Conservation (phyloP, 2,113 vertebrate genomes). For the Rhinolophus ferrumequinum region DNA sequence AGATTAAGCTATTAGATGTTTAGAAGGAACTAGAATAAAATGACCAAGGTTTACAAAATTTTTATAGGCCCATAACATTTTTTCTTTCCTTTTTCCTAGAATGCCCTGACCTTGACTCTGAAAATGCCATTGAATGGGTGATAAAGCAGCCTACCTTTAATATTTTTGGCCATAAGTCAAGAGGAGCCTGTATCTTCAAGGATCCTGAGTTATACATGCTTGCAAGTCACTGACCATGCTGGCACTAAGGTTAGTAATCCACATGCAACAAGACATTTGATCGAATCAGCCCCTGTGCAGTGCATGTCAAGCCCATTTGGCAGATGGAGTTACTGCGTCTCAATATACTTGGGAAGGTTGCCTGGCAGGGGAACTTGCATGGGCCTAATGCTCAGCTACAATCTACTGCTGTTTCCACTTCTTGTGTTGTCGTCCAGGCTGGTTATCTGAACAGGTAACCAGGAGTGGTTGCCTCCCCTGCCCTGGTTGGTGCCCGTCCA, state of each 20-base stretch:
- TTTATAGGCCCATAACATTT: background rate
- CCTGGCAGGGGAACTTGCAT: no score
- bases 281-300: rapidly evolving
- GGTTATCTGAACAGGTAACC: no score
- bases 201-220: background rate
- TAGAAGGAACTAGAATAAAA: background rate
- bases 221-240: rapidly evolving
- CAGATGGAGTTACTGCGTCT: background rate
- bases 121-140: background rate
- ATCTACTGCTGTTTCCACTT: no score
- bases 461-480: background rate
- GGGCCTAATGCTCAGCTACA: background rate
- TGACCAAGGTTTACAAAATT: background rate
- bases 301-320: no score
- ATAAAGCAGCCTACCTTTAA: background rate
- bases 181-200: background rate
- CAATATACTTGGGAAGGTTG: background rate
- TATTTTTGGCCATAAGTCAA: background rate
- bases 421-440: no score
- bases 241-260: background rate
- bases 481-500: rapidly evolving
- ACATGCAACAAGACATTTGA: background rate
- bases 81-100: background rate
- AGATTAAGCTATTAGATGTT: background rate
- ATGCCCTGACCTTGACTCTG: no score